Percentiles rank a stretch among this genome's conserved stretches.
Conservation (phyloP, 2,888 invertebrate species). For the Agrilus mali region DNA sequence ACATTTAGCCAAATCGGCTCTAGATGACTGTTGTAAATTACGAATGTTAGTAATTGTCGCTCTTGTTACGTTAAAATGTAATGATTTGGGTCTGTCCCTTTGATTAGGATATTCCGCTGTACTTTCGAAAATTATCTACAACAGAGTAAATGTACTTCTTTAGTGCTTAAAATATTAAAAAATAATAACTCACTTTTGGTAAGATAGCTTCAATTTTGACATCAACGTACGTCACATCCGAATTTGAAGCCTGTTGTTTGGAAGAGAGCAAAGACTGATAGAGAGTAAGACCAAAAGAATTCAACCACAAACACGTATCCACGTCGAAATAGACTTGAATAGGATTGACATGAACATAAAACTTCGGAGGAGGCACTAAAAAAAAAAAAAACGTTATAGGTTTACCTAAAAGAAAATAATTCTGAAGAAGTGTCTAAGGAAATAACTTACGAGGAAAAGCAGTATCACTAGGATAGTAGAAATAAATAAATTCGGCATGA, state of each 20-base stretch:
- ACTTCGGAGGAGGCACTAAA: slow-evolving; percentile 86
- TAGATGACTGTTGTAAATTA: slow-evolving; percentile 50
- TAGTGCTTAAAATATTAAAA: neutral
- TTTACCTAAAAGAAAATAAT: slow-evolving; percentile 1
- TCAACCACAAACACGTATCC: slow-evolving; percentile 84
- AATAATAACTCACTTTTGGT: slow-evolving; percentile 57
- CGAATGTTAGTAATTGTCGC: slow-evolving; percentile 60
- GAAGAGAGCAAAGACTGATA: slow-evolving; percentile 56
- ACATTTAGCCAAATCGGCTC: slow-evolving; percentile 69
- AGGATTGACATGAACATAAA: slow-evolving; percentile 86
- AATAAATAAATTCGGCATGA: slow-evolving; percentile 94
- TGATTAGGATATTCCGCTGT: slow-evolving; percentile 64
- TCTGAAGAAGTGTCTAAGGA: neutral
- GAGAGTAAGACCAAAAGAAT: slow-evolving; percentile 83
- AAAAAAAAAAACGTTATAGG: too few relatives aligned
- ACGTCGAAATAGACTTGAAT: slow-evolving; percentile 78
- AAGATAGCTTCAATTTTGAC: slow-evolving; percentile 85
- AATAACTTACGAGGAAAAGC: slow-evolving; percentile 67
- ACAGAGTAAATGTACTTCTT: slow-evolving; percentile 11
- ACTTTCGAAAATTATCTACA: slow-evolving; percentile 66
- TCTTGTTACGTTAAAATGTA: slow-evolving; percentile 74
- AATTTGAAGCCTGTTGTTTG: slow-evolving; percentile 27
- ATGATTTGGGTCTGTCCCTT: slow-evolving; percentile 74
- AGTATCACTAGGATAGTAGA: slow-evolving; percentile 87
- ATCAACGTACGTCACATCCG: slow-evolving; percentile 57